Evolutionary conservation across 1,140 invertebrate genomes (phyloP), one percentile per base, ranked within the genome.

Genomic region (Bursaphelenchus mucronatus): DNA sequence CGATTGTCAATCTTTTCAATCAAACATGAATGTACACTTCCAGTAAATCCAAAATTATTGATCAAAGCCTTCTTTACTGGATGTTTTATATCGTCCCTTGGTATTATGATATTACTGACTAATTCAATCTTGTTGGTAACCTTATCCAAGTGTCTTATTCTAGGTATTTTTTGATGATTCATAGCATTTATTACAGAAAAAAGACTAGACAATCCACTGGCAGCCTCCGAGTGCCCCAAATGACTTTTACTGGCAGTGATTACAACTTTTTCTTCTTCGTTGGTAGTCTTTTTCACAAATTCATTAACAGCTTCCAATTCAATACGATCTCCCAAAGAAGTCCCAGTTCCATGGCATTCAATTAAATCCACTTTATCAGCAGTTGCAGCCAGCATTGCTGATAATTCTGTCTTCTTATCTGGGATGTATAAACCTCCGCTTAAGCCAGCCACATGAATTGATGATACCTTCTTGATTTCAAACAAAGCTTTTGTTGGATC

Each of bases 261-360:
- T 17, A 45, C n/a, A n/a, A 54, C 8, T 43, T 44, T 4, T 11
- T 51, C 50, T 10, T 64, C 52, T 5, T 44, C 6, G 40, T 63
- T 9, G 8, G 15, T 5, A 17, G n/a, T 69, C 30, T 41, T 41
- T 11, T 43, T 15, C 13, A 40, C 49, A 54, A 73, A 70, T 2
- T 73, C 30, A 45, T 61, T 61, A 63, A 97, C 90, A 0, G 91
- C 89, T 76, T 93, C 92, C 0, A 93, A 87, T 85, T 97, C 94
- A 81, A 95, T 89, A 0, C 92, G 92, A 84, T 97, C 94, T 15
- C 94, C 92, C 45, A 86, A 87, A 75, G 82, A 82, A 0, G 94
- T 97, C 43, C 93, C 94, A 7, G 94, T 95, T 10, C 92, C 92
- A 82, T 97, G 94, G 11, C 91, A 90, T 82, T 97, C 94, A 9